Evolutionary conservation across 2,888 invertebrate genomes (phyloP), one percentile per base, ranked within the genome.

Genomic region (Agrochola lychnidis): DNA sequence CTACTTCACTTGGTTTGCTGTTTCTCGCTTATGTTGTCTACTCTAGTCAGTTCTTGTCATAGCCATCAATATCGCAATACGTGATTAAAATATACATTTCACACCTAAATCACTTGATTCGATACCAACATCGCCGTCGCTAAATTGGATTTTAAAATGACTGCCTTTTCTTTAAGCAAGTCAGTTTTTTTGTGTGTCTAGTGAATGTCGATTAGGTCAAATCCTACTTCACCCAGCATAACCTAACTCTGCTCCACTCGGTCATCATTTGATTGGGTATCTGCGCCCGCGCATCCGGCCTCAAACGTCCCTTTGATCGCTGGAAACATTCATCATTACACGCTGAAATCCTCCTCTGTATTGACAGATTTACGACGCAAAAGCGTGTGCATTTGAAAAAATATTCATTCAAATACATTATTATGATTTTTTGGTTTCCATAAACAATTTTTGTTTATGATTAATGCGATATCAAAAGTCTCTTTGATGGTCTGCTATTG

Each of bases 361-460:
- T 91, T 91, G 90, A 91, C 90, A 88, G 90, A 89, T 91, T 91
- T 90, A 91, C 88, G 90, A 90, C 86, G 56, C 74, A 77, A 80
- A 81, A 78, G 79, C 87, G 79, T 81, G 85, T 83, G 82, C 83
- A 86, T 87, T 79, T 86, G 72, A 78, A 89, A 87, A 87, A 89
- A 88, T 89, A 89, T 86, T 81, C 70, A 87, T 88, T 86, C 78
- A 82, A 83, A 81, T 79, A 84, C 80, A 79, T 89, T 89, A 86
- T 84, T 86, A 88, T 86, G 82, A 79, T 83, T 85, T 82, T 85
- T 82, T 76, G 73, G 85, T 78, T 80, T 79, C 57, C 69, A 81
- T 82, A 88, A 88, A 88, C 86, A 87, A 78, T 81, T 87, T 88
- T 85, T 86, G 88, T 86, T 83, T 84, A 86, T 87, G 84, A 88